Base-by-base conservation (phyloP, 2,113 vertebrate species). In the Halcyon senegalensis region DNA sequence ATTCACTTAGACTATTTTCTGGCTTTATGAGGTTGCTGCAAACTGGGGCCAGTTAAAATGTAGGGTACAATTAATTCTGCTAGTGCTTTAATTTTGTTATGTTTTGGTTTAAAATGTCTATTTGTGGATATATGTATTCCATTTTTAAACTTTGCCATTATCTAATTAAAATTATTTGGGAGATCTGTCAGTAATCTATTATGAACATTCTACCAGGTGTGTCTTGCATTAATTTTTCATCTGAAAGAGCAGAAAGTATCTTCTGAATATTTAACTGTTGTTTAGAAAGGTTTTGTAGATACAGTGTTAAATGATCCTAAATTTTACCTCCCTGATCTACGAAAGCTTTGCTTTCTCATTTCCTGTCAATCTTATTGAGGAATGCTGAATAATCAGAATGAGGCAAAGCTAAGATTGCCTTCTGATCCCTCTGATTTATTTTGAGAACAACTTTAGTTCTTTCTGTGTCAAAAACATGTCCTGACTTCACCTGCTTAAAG, bases 351-450 rank as follows among this genome's bases (percentile, higher is more conserved):
- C 76, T 86, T 96, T 95, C 84, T 91, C 85, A 44, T 79, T 96
- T 90, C 28, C 78, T 84, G 64, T 88, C 91, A 93, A 14, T 79
- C 90, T 96, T 73, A 37, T 5, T 84, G 23, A 76, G 21, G 51
- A 92, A 82, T 87, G 84, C 89, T 96, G 93, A 96, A 82, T 75
- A 91, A 91, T 88, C 72, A 87, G 79, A 94, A 94, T 74, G 76
- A 90, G 92, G 50, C 64, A 85, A 94, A 91, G 68, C 60, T 78
- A 95, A 82, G 72, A 82, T 59, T 91, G 30, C 55, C 46, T 94
- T 94, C 90, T 84, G 75, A 87, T 83, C 21, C 35, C 53, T 60
- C 46, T 53, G 33, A 68, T 82, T 81, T 88, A 78, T 96, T 96
- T 75, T 94, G 64, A 95, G 86, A 90, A 93, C 50, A 93, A 89